Evolutionary conservation across 2,797 vertebrate species (phyloP).

Genomic region (Cygnus olor): DNA sequence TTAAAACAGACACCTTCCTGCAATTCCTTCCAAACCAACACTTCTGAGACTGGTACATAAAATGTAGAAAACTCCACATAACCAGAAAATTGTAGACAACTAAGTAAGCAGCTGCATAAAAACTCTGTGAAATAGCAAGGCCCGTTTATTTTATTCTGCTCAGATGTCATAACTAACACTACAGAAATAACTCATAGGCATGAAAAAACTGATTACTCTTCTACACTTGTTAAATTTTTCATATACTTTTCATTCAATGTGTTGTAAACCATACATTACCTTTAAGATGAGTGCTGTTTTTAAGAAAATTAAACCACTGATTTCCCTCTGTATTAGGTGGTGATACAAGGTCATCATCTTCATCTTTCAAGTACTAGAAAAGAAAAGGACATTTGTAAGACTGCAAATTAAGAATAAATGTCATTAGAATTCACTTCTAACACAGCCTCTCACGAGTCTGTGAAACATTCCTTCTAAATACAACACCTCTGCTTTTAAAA

Average conservation of each 20-base stretch:
- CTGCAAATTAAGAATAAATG: neutral
- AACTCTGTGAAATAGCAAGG: neutral
- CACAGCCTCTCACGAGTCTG: fast-evolving
- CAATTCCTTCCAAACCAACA: neutral
- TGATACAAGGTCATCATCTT: constrained; percentile 95
- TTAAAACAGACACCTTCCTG: neutral
- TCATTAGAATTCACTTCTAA: neutral
- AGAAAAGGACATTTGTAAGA: neutral
- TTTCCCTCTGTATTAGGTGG: constrained; percentile 95
- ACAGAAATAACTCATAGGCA: neutral
- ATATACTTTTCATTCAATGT: neutral
- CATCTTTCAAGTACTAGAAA: constrained; percentile 95
- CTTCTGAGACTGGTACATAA: neutral
- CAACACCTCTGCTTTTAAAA: neutral
- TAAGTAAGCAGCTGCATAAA: neutral
- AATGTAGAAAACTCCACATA: neutral
- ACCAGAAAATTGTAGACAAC: neutral
- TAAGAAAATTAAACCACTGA: constrained; percentile 94
- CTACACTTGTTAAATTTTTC: neutral
- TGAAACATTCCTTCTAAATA: neutral
- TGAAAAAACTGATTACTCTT: neutral
- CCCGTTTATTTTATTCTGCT: neutral
- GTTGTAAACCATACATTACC: constrained; percentile 71
- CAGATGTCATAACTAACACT: neutral
- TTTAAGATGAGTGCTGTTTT: constrained; percentile 90